A percentile compares a stretch with the other conserved stretches of the same genome.
Evolutionary conservation across 2,113 vertebrate species (phyloP).

Genomic region (Neogale vison): DNA sequence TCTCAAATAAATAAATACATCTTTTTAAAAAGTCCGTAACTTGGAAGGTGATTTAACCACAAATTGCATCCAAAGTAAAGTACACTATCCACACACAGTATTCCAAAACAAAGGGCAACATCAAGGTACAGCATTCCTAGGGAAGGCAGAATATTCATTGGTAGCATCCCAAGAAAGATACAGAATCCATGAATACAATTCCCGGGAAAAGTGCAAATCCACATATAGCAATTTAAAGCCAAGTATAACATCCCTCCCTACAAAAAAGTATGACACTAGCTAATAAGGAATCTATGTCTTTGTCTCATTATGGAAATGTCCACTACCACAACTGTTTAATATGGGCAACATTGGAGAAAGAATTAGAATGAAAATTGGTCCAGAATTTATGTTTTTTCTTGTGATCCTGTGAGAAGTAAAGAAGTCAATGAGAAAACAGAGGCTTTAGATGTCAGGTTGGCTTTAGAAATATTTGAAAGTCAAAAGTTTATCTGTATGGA

Average conservation of each 20-base stretch:
- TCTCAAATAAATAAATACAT: background rate
- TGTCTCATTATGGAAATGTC: background rate
- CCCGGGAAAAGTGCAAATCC: background rate
- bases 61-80: conserved; percentile 7
- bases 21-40: background rate
- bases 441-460: background rate
- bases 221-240: background rate
- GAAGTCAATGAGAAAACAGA: conserved; percentile 26
- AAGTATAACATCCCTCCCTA: background rate
- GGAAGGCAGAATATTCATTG: background rate
- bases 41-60: background rate
- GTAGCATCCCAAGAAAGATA: background rate
- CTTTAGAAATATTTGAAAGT: conserved; percentile 51
- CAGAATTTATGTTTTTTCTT: conserved; percentile 19
- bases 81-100: background rate
- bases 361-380: conserved; percentile 25
- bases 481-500: background rate
- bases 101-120: background rate
- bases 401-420: background rate
- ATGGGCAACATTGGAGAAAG: background rate
- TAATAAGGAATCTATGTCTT: background rate
- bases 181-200: background rate
- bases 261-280: background rate
- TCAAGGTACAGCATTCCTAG: background rate
- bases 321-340: background rate